phyloP scores from a whole-genome alignment of 1,140 invertebrate genomes.

The Dufourea novaeangliae region DNA sequence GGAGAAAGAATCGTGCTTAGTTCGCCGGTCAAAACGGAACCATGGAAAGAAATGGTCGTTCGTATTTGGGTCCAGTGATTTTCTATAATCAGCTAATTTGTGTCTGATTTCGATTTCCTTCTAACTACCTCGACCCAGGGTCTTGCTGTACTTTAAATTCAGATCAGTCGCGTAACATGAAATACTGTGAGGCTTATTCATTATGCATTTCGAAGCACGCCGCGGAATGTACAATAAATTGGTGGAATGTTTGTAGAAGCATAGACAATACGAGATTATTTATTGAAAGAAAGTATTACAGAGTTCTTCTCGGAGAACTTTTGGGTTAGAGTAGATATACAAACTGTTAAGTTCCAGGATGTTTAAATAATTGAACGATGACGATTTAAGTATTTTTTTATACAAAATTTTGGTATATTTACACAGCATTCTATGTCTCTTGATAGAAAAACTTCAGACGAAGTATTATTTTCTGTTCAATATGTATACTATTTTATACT shows the following conservation, averaged over 20 bases:
- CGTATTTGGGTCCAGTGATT: background rate
- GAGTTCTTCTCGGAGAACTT: no score
- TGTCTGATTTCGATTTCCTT: background rate
- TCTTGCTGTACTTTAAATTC: background rate
- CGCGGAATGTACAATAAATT: background rate
- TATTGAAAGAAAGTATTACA: no score
- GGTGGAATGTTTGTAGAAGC: background rate
- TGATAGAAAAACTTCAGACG: no score
- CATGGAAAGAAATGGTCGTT: slow-evolving; percentile 10
- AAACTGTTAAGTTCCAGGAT: no score
- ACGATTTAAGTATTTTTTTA: no score
- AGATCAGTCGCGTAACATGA: background rate
- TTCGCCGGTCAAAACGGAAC: background rate
- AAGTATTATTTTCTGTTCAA: no score
- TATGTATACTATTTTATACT: no score
- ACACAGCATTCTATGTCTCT: no score
- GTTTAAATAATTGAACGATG: no score
- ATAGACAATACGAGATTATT: background rate
- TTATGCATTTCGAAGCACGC: no score
- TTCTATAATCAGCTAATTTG: slow-evolving; percentile 1
- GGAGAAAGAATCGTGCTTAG: background rate
- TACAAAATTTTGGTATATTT: no score
- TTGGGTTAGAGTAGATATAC: no score
- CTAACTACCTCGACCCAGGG: background rate
- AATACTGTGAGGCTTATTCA: background rate